Evolutionary conservation across 35 echinoderm and acorn worm species (phyloP).

Genomic region (Chiridota heheva): DNA sequence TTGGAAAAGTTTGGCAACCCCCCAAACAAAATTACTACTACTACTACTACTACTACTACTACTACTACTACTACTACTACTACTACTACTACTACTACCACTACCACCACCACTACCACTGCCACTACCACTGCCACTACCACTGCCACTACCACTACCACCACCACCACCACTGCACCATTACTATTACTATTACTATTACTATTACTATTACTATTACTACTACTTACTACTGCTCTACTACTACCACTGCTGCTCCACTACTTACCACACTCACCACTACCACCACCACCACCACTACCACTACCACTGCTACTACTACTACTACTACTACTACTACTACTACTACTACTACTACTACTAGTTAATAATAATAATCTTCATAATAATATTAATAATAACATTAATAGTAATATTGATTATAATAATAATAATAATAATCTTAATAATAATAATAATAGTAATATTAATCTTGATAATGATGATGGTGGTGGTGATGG

Average conservation of each 20-base stretch:
- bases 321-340: constrained; percentile 2
- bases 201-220: not conserved
- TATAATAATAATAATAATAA: too few relatives aligned
- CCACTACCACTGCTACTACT: constrained; percentile 1
- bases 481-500: too few relatives aligned
- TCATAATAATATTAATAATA: too few relatives aligned
- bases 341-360: constrained; percentile 5
- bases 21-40: not conserved
- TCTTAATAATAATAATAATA: too few relatives aligned
- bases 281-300: not conserved
- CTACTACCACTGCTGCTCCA: not conserved
- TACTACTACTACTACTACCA: constrained; percentile 5
- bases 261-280: not conserved
- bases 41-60: constrained; percentile 5
- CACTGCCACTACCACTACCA: not conserved
- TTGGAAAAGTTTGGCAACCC: too few relatives aligned
- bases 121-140: not conserved
- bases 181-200: not conserved
- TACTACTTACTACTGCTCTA: not conserved
- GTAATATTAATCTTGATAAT: too few relatives aligned
- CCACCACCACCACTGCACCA: not conserved
- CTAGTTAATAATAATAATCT: too few relatives aligned
- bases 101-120: not conserved
- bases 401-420: too few relatives aligned
- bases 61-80: constrained; percentile 8